Base-by-base conservation (phyloP, 92 coral and sea anemone genomes). In the Heteractis magnifica region DNA sequence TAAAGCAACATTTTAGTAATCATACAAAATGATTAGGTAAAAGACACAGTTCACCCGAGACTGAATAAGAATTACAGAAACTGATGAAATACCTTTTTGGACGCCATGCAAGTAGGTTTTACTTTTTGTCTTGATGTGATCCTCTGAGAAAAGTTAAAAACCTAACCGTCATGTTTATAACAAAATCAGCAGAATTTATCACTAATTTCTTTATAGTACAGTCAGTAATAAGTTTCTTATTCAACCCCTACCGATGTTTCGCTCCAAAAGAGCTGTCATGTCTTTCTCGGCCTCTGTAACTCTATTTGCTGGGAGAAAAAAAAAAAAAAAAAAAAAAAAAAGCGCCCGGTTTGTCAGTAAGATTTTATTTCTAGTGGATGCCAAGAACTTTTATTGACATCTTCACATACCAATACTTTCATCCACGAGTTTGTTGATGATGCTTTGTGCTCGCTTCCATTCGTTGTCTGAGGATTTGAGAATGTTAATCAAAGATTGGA, bases 231-330 rank as follows among this genome's bases (percentile, higher is more conserved):
- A 12, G 0, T 53, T 15, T 13, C 15, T 13, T 16, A 65, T 34
- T 26, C 77, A 18, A 62, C 70, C 26, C 94, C 75, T 86, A 93
- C 98, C 97, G 58, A 95, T 95, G 51, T 95, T 93, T 77, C 85
- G 85, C 83, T 94, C 98, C 18, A 95, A 71, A 9, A 95, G 83
- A 16, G 86, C 76, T 72, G 91, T 92, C 80, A 95, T 94, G 52
- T 95, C 98, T 55, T 90, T 89, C 72, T 93, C 97, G 26, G 98
- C 98, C 81, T 93, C 95, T 62, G 86, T 84, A 14, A 95, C 98
- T 81, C 93, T 91, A 82, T 88, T 95, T 14, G 98, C 98, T 95
- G 83, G n/a, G n/a, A n/a, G n/a, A n/a, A n/a, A n/a, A n/a, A n/a
- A n/a, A n/a, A n/a, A n/a, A n/a, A n/a, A n/a, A n/a, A n/a, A n/a